Base-by-base conservation (phyloP, 2,113 vertebrate species). In the Gymnocephalus cernua region DNA sequence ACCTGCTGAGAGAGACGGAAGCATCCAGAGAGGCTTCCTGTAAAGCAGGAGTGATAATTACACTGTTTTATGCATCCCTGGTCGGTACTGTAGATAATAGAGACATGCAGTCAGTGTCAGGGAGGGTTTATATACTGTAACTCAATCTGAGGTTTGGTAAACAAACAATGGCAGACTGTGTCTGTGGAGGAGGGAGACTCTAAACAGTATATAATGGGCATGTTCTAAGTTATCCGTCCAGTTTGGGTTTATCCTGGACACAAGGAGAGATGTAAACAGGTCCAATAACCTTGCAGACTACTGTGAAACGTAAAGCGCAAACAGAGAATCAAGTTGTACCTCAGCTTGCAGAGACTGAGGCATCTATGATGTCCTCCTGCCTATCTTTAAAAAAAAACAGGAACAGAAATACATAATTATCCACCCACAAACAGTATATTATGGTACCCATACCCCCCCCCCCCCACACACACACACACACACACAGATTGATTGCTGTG, bases 401-500 rank as follows among this genome's bases (percentile, higher is more conserved):
- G 76, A 89, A 79, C n/a, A 79, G 75, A 84, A 84, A 74, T 58
- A 75, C 56, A 87, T 86, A 89, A 89, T 88, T 88, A 87, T 73
- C 53, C 84, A 71, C 83, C 84, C 88, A 82, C 86, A 82, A 58
- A 57, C 32, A 47, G 69, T 74, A 85, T 77, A 88, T 56, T 85
- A 83, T 79, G 59, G 80, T 63, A 61, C 45, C 48, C 73, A 77
- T 67, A 76, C 78, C 27, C 4, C 29, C 29, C 29, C 29, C 4
- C 29, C 29, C 2, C 27, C 63, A 18, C 23, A 74, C 2, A 74
- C 58, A 59, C 51, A 56, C 35, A 50, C 75, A 58, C 50, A 61
- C 44, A 56, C 41, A 53, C 18, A 86, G 16, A 72, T 32, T n/a
- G 66, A 53, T 75, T 73, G 44, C 47, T 50, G 70, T 23, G 38